A percentile compares a stretch with the other conserved stretches of the same genome.
These are phyloP conservation scores for Harpegnathos saltator DNA, from an alignment of 1,140 invertebrate genomes.

Conservation along the genomic window DNA sequence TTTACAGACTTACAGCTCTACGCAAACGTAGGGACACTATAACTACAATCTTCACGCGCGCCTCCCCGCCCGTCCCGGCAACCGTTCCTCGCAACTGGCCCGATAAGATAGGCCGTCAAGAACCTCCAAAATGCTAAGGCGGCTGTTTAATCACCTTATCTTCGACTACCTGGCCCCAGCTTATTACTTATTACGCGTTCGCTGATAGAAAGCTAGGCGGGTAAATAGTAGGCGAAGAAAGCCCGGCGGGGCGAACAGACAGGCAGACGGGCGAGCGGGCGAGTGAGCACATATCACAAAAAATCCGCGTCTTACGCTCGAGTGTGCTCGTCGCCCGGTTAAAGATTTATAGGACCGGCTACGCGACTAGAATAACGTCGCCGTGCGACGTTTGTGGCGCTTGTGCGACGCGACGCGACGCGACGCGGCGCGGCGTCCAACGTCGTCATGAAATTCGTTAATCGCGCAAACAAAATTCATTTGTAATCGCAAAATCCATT, in stretches of 20 bases:
- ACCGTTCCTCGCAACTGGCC: neutral
- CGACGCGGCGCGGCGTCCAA: too few relatives aligned
- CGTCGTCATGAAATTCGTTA: conserved; percentile 13
- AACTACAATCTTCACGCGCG: neutral
- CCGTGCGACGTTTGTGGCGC: too few relatives aligned
- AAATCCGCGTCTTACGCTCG: neutral
- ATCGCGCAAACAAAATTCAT: conserved; percentile 20
- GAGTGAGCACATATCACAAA: neutral
- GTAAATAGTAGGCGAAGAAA: conserved; percentile 44
- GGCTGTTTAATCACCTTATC: conserved; percentile 70
- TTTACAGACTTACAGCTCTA: conserved; percentile 7
- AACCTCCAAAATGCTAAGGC: conserved; percentile 35
- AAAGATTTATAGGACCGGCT: conserved; percentile 17
- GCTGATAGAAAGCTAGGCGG: conserved; percentile 48
- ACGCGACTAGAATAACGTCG: neutral
- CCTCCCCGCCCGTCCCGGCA: too few relatives aligned
- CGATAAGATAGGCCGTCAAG: conserved; percentile 50
- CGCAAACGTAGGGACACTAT: neutral
- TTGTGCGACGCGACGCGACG: too few relatives aligned
- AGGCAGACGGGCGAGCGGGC: neutral
- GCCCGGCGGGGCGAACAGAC: neutral
- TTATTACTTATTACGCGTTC: conserved; percentile 56
- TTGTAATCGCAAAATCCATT: too few relatives aligned
- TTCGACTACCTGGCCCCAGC: conserved; percentile 37
- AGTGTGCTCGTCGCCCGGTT: neutral